Base-by-base conservation (phyloP, 2,797 vertebrate species). In the Manis javanica region DNA sequence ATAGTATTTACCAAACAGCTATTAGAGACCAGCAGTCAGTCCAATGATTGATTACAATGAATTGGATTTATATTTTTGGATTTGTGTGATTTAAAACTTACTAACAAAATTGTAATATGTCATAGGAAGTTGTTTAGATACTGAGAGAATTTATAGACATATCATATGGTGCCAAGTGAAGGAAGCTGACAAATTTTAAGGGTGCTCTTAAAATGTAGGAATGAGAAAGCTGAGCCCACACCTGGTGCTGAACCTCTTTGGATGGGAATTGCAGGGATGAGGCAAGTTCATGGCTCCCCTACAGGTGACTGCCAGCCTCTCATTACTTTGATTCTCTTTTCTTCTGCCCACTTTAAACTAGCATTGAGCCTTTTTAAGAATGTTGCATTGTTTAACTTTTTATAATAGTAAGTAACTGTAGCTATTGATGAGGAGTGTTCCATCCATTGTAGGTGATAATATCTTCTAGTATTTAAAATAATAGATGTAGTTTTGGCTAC, bases 51-150 rank as follows among this genome's bases (percentile, higher is more conserved):
- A 78, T 39, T 83, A 63, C 79, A 86, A 64, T 78, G 53, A 79
- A 9, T 10, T 78, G 3, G 4, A 23, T 21, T 63, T 7, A 26
- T 86, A 82, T 49, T 77, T 87, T 87, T 61, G 31, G 29, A 61
- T 14, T 37, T 88, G 16, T 37, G 4, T 75, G 23, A 86, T 42
- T 71, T 59, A 92, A 86, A 97, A 82, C n/a, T 92, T 51, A 51
- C 42, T 81, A 63, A 49, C 24, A 90, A 61, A 81, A 61, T 26
- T 82, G 13, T 10, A 85, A 0, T 82, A 29, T 90, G 12, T 83
- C n/a, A 82, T 42, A 72, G 10, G 24, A 93, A 89, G 37, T 72
- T 64, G 11, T 72, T 94, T 84, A n/a, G 37, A 61, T 64, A n/a
- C 2, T 59, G n/a, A 49, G 5, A 78, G 1, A 68, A 72, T 61